Evolutionary conservation across 1,140 invertebrate species (phyloP), one percentile per base, ranked within the genome.

Genomic region (Helicoverpa armigera): DNA sequence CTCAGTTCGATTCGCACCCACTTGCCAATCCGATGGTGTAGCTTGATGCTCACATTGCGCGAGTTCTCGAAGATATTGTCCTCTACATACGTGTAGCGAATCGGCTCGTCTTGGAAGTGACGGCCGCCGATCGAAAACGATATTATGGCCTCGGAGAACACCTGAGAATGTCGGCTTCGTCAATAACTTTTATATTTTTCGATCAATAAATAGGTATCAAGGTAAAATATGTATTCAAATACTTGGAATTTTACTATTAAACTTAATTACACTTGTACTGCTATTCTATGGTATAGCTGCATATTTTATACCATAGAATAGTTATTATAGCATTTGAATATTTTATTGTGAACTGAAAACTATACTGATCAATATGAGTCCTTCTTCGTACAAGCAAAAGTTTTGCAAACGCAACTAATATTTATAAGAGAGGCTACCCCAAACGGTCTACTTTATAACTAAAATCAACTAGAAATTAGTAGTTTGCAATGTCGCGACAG

Each of bases 31-130:
- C 97, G 96, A 86, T 98, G 97, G 90, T 98, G 97, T 14, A 99
- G 96, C 85, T 97, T 97, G 85, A 99, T 98, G 82, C 96, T 97
- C 31, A 99, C 96, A 91, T 98, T 98, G 29, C 98, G 96, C 0
- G 98, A 97, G 53, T 96, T 96, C 88, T 99, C 98, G 88, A 98
- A 98, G 80, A 98, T 97, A 69, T 96, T 96, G 92, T 99, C 98
- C 86, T 97, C 97, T 89, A 97, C 96, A 88, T 97, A 97, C 85
- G 95, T 96, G 95, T 96, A 98, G 35, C 95, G 97, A 86, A 96
- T 97, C 9, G 97, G 97, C 65, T 98, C 97, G 31, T 97, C 97
- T 63, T 96, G 96, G 94, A 97, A 98, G 82, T 97, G 96, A 79
- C 96, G 96, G 1, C 97, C 98, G 11, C 97, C 98, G 75, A 98